Percentiles rank a stretch among this genome's conserved stretches.
phyloP scores from a whole-genome alignment of 2,113 vertebrate genomes.

The Nycticebus coucang region DNA sequence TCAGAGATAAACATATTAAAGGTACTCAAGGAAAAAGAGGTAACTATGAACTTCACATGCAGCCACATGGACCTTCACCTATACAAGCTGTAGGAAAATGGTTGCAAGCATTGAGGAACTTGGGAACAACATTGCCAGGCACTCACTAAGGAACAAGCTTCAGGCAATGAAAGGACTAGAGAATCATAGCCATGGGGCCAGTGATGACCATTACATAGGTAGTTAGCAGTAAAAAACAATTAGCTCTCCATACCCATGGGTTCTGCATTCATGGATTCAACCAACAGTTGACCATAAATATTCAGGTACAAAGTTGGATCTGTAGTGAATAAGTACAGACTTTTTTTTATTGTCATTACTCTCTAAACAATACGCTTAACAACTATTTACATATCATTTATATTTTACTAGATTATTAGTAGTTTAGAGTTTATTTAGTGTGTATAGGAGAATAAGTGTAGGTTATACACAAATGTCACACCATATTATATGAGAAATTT shows the following conservation, averaged over 20 bases:
- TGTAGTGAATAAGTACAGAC: background rate
- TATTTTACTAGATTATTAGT: background rate
- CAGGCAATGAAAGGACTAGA: background rate
- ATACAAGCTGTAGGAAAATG: background rate
- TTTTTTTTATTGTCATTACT: background rate
- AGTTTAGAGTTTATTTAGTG: background rate
- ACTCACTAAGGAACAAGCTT: background rate
- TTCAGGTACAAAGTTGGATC: background rate
- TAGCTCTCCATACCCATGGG: background rate
- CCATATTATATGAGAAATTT: background rate
- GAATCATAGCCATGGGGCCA: background rate
- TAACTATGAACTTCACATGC: background rate
- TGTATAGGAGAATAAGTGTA: background rate
- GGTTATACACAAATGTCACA: background rate
- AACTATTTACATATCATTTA: background rate
- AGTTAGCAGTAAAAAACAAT: background rate
- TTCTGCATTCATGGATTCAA: background rate
- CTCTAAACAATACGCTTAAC: background rate
- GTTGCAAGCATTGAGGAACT: background rate
- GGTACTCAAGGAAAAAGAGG: background rate
- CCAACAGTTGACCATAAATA: background rate
- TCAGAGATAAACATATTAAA: background rate
- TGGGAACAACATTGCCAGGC: background rate
- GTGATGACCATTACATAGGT: background rate
- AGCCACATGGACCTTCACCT: background rate